Percentiles rank a stretch among this genome's conserved stretches.
Evolutionary conservation across 2,888 invertebrate genomes (phyloP).

Genomic region (Dynastes tityus): DNA sequence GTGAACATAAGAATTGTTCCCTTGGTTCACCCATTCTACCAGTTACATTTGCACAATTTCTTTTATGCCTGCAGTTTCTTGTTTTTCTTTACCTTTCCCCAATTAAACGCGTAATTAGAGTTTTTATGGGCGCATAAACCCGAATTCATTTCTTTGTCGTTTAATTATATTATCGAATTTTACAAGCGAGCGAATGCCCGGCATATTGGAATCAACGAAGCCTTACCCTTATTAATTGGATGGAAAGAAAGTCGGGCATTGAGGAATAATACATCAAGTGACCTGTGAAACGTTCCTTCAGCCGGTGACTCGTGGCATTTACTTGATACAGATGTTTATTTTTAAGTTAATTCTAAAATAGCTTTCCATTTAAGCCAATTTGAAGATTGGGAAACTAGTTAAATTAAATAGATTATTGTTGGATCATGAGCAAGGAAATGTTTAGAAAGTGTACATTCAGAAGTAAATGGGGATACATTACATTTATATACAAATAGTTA

Average conservation of each 20-base stretch:
- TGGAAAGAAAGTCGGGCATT: neutral
- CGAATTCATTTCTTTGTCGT: neutral
- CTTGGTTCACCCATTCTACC: neutral
- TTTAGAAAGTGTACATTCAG: too few relatives aligned
- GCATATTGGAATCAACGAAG: constrained; percentile 4
- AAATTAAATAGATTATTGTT: too few relatives aligned
- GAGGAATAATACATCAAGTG: constrained; percentile 18
- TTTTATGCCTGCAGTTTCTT: neutral
- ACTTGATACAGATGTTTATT: neutral
- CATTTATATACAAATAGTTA: too few relatives aligned
- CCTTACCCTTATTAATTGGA: constrained; percentile 7
- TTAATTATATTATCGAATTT: constrained; percentile 30
- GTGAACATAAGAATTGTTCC: too few relatives aligned
- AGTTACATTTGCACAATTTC: neutral
- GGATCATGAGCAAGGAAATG: too few relatives aligned
- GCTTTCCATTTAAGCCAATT: too few relatives aligned
- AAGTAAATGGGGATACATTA: too few relatives aligned
- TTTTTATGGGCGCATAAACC: neutral
- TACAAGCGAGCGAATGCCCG: constrained; percentile 1
- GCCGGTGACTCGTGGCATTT: neutral
- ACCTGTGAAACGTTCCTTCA: neutral
- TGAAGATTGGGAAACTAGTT: too few relatives aligned
- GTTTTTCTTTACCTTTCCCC: neutral
- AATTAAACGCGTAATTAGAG: constrained; percentile 6
- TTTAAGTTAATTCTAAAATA: neutral